Base-by-base conservation (phyloP, 2,888 invertebrate genomes). In the Calliopum simillimum region DNA sequence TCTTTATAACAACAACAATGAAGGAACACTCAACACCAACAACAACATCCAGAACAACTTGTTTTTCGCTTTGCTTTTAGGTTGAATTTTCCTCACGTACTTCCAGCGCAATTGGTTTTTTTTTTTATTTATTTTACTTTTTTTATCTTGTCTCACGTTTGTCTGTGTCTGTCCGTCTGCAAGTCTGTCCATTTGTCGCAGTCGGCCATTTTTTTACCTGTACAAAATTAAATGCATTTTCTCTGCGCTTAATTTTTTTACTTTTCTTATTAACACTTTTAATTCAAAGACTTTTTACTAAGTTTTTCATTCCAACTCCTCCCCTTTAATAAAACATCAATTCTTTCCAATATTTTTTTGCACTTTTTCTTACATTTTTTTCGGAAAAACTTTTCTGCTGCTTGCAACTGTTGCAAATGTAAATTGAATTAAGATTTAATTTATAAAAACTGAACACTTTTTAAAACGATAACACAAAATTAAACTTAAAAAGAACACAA, bases 161-260 rank as follows among this genome's bases (percentile, higher is more conserved):
- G 53, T 53, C 53, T 53, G n/a, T 49, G 62, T 62, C 13, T 41
- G 14, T 58, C 41, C 19, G 44, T 19, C 64, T 51, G 19, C n/a
- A 16, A 14, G 41, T 44, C 46, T 66, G 13, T 47, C 23, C 41
- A 13, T 41, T 19, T 46, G 41, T 41, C 14, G 58, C 66, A 21
- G 67, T 67, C 67, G 67, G 67, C 67, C 67, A 67, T 67, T 67
- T 67, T 67, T 58, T 59, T 59, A 19, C 56, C 23, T 13, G n/a
- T 59, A 59, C 41, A n/a, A 44, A 25, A 66, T 44, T 21, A n/a
- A 46, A 43, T 64, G 64, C 51, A 53, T 53, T 64, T 64, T 53
- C 11, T 14, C 33, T 49, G 47, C 33, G 21, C 23, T 33, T n/a
- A n/a, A n/a, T n/a, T n/a, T 41, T 19, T 61, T 61, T 61, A 21